Evolutionary conservation across 2,888 invertebrate genomes (phyloP), one percentile per base, ranked within the genome.

Genomic region (Philereme transversata): DNA sequence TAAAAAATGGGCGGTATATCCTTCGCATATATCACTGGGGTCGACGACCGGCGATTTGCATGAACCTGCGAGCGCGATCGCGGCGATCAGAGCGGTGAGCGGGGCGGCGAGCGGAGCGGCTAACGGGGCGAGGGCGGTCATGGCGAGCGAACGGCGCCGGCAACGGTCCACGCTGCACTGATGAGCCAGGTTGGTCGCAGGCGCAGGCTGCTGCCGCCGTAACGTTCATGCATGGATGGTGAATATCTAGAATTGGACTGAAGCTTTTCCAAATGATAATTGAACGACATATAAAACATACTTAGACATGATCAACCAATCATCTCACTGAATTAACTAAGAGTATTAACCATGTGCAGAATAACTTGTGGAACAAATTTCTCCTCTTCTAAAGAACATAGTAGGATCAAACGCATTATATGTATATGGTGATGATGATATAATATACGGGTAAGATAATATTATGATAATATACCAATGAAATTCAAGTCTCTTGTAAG

Each of bases 1-100:
- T 68, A 71, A 70, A 69, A 70, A 69, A 68, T 67, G 63, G 64
- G 58, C 58, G 62, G 65, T 68, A 69, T 70, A 73, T 73, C 68
- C 68, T 69, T 70, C 64, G 67, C 68, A 68, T 67, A 69, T 71
- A 67, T 69, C 67, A 70, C 64, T 77, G 83, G 83, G 90, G 87
- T 89, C 87, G 78, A 73, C 75, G 90, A 84, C 88, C 90, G 83
- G 73, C 62, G 72, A 78, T 84, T 85, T 81, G 87, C 86, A 80
- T 81, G 78, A 74, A 84, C 83, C 83, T 81, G 84, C 75, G 78
- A 72, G 68, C 59, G 72, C 74, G 78, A 67, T 62, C 69, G 67
- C 68, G 68, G 67, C 70, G 68, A 75, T 62, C 59, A 79, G 72
- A 70, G 73, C 75, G 72, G 68, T 64, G 70, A 71, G 65, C 62